Evolutionary conservation across 1,140 invertebrate species (phyloP), one percentile per base, ranked within the genome.

Genomic region (Ptiloglossa arizonensis): DNA sequence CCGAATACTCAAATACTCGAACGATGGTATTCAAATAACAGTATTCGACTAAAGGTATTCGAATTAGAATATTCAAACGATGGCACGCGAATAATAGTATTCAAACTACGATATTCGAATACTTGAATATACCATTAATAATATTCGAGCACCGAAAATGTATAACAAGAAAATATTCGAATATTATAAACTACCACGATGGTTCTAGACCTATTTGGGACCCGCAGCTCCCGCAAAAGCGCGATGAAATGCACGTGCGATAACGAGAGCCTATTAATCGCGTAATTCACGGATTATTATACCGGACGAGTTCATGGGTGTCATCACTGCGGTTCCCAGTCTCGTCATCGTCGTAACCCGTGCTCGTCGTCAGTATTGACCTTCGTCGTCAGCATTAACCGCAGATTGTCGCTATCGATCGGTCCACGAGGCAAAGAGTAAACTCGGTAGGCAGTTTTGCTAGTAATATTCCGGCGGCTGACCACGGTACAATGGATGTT

Each of bases 391-490:
- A 70, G 50, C 48, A 48, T 22, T 27, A n/a, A 54, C 75, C 68
- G 59, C 75, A 62, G 67, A 77, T 77, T 70, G 75, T 71, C 57
- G 46, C 27, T 77, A 70, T 70, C 66, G 67, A 77, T 71, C 67
- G 57, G 29, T n/a, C 56, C 24, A 38, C 27, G 69, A 32, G 44
- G 60, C 41, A 67, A 71, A 50, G 73, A 77, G 79, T 80, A 62
- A 63, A 69, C 59, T 74, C 76, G 19, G 69, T 63, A 81, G 76
- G 48, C 56, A 79, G 50, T 68, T 57, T 59, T 67, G 32, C 44
- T 59, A 71, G 63, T 79, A 79, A 86, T 86, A 86, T 86, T 86
- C 85, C 52, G 60, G 29, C 78, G 56, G 76, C 71, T 81, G 70
- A 71, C 68, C 69, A 68, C 66, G 60, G 67, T 71, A 83, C 83